Percentiles rank a stretch among this genome's conserved stretches.
Evolutionary conservation across 2,113 vertebrate species (phyloP).

Genomic region (Aix galericulata): DNA sequence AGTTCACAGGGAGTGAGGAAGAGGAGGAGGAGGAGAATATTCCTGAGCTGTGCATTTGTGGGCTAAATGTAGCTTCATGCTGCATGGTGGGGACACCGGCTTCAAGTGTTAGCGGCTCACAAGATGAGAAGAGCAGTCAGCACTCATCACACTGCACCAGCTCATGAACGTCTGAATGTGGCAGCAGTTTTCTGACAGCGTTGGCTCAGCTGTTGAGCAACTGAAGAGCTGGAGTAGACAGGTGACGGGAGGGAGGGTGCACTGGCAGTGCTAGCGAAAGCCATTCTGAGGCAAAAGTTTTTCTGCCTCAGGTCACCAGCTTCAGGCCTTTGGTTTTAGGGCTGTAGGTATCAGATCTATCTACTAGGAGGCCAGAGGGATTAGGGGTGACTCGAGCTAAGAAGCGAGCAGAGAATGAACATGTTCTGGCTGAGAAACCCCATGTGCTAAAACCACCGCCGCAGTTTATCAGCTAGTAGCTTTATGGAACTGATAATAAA

Average conservation of each 20-base stretch:
- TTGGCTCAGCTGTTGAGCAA: background rate
- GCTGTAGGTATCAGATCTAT: conserved; percentile 3
- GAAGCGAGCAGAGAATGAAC: background rate
- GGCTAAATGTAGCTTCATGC: background rate
- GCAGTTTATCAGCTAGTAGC: background rate
- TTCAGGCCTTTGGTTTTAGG: conserved; percentile 25
- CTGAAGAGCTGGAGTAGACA: background rate
- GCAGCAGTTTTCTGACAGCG: background rate
- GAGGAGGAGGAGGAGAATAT: background rate
- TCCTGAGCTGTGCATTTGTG: background rate
- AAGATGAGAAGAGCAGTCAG: conserved; percentile 2
- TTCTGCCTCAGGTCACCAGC: conserved; percentile 5
- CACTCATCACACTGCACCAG: background rate
- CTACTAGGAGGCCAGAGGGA: background rate
- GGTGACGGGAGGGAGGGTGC: background rate
- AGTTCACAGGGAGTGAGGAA: background rate
- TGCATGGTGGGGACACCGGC: background rate
- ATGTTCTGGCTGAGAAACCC: background rate
- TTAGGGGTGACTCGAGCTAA: background rate
- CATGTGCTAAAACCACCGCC: background rate
- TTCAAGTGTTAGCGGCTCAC: background rate
- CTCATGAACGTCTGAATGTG: background rate
- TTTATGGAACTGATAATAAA: background rate
- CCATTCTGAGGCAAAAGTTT: background rate
- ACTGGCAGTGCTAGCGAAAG: background rate